Evolutionary conservation across 2,888 invertebrate species (phyloP), one percentile per base, ranked within the genome.

Genomic region (Sipha maydis): DNA sequence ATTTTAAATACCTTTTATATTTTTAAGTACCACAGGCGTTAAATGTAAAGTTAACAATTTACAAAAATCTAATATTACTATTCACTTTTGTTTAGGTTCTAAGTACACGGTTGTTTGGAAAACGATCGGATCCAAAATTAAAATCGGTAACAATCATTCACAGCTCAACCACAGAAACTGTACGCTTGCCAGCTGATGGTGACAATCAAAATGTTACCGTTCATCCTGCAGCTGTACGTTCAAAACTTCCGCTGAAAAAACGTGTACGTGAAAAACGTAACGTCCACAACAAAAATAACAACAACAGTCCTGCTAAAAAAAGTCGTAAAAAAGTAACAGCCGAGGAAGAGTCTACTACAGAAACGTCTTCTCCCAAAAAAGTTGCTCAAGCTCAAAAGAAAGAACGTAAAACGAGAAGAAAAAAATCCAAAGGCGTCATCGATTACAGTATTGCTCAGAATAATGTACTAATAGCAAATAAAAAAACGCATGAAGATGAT

Each of bases 131-230:
- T 92, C 94, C 95, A 92, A 96, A 97, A 92, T 93, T 96, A 91
- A 96, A 97, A 92, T 95, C 96, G 34, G 95, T 97, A 90, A 97
- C 97, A 91, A 97, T 97, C 92, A 96, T 97, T 91, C 97, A 97
- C 94, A 96, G 96, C 92, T 96, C 97, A 90, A 96, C 97, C 89
- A 96, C 97, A 89, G 97, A 97, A 93, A 96, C 97, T 90, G 97
- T 97, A 90, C 94, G 97, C 48, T 93, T 97, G 90, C 93, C 93
- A 89, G 78, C 86, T 48, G 93, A 93, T 90, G 96, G 95, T 90
- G 95, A 96, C 83, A 90, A 90, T 61, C 90, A 90, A 76, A 91
- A 91, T 90, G 94, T 96, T 67, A 96, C 96, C 90, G 96, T 97
- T 3, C 97, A 97, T 91, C 97, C 93, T 0, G 92, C 96, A 88